Evolutionary conservation across 2,888 invertebrate genomes (phyloP), one percentile per base, ranked within the genome.

Genomic region (Nowickia ferox): DNA sequence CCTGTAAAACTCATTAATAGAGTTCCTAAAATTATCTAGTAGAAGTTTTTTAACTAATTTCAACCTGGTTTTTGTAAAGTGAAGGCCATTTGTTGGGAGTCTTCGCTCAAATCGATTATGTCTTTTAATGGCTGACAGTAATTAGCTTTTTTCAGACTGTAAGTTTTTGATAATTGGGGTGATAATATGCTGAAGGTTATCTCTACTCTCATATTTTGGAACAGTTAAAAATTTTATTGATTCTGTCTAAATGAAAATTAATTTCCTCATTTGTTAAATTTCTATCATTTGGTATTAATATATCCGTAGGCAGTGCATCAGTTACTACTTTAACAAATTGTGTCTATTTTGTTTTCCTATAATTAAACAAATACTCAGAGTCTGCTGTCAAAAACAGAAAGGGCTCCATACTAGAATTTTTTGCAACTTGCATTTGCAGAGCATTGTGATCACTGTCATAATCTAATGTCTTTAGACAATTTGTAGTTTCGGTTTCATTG

Each of bases 361-460:
- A 48, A 48, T 48, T 15, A 48, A 48, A 10, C 6, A 17, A 8
- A 19, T 10, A 17, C 9, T 19, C 19, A 53, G 10, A 53, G 17
- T 19, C 19, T 53, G 53, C 53, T 53, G 1, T 53, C 10, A 17
- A 4, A 19, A 53, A 17, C 15, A 13, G 13, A 48, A 48, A 48
- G 1, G 48, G 48, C 13, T 48, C 48, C 15, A 6, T 48, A 17
- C 15, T 8, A 5, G 53, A 17, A 40, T 61, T 61, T 61, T 40
- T 61, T 8, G 22, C 8, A n/a, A 61, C 10, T 40, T 40, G 59
- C 1, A 72, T 48, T 30, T 30, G 22, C 22, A 59, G 8, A 17
- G 71, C 57, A 15, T n/a, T 42, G 57, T 71, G 71, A 15, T 57
- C 53, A 22, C 40, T 69, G n/a, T 69, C 71, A 40, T 71, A 71